Percentiles rank a stretch among this genome's conserved stretches.
phyloP scores from a whole-genome alignment of 2,888 invertebrate genomes.

The Scaptomyza polygonia region DNA sequence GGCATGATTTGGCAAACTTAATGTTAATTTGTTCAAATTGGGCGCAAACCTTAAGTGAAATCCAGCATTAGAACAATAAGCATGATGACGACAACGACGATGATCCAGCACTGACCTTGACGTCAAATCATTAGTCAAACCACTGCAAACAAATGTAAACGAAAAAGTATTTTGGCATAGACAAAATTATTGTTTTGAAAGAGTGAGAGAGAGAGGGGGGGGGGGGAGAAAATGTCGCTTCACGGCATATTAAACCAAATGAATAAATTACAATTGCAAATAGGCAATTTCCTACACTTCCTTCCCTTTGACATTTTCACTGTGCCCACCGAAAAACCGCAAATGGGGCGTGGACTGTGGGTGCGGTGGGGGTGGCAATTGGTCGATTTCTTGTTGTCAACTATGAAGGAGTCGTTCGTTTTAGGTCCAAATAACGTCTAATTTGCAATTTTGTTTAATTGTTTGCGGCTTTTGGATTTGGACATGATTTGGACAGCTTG shows the following conservation, averaged over 20 bases:
- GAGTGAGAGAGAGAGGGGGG: neutral
- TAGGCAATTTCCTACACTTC: conserved; percentile 80
- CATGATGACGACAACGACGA: conserved; percentile 43
- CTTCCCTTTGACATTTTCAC: conserved; percentile 63
- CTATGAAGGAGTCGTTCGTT: conserved; percentile 16
- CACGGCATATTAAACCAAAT: conserved; percentile 78
- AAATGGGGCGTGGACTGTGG: conserved; percentile 64
- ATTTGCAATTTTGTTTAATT: conserved; percentile 81
- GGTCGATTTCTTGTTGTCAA: conserved; percentile 38
- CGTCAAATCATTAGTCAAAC: conserved; percentile 70
- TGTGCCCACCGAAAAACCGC: conserved; percentile 48
- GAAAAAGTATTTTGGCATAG: conserved; percentile 12
- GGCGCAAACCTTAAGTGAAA: conserved; percentile 72
- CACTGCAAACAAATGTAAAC: conserved; percentile 49
- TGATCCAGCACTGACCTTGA: conserved; percentile 65
- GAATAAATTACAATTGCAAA: conserved; percentile 81
- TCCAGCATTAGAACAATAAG: conserved; percentile 42
- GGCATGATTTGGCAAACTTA: conserved; percentile 67
- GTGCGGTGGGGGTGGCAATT: conserved; percentile 17
- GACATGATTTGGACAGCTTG: conserved; percentile 64
- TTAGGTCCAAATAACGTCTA: conserved; percentile 72
- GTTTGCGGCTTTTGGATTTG: conserved; percentile 76
- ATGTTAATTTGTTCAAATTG: conserved; percentile 73
- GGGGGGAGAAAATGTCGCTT: conserved; percentile 45
- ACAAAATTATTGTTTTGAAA: conserved; percentile 67